Evolutionary conservation across 2,113 vertebrate genomes (phyloP).

Genomic region (Scortum barcoo): DNA sequence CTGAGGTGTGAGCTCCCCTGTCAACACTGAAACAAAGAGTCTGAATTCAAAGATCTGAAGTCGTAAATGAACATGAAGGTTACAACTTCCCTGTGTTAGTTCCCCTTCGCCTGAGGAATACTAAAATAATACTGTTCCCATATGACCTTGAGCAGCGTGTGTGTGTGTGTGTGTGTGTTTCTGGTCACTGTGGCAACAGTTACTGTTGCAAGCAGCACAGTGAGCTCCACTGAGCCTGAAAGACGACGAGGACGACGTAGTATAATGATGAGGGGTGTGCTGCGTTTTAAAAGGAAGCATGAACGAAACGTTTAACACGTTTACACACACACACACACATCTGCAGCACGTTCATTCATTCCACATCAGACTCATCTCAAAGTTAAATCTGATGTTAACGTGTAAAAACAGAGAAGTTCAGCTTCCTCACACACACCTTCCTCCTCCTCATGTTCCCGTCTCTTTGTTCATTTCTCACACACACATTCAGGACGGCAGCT

Average conservation of each 20-base stretch:
- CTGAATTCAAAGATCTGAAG: not conserved
- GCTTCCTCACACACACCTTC: slow-evolving; percentile 27
- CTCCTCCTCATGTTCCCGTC: slow-evolving; percentile 23
- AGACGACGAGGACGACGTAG: slow-evolving; percentile 24
- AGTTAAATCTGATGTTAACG: no score
- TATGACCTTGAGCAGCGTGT: slow-evolving; percentile 48
- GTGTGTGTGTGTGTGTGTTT: slow-evolving; percentile 39
- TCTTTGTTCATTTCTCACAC: not conserved
- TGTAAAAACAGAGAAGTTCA: slow-evolving; percentile 58
- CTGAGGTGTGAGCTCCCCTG: no score
- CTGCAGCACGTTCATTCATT: not conserved
- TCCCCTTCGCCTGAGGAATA: slow-evolving; percentile 20
- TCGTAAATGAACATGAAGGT: slow-evolving; percentile 8
- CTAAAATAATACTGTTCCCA: slow-evolving; percentile 26
- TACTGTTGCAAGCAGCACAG: slow-evolving; percentile 62
- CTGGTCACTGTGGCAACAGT: slow-evolving; percentile 71
- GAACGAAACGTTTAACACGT: not conserved
- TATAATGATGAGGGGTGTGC: not conserved
- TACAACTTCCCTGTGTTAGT: slow-evolving; percentile 1
- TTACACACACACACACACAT: not conserved
- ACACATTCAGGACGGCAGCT: no score
- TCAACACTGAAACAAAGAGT: no score
- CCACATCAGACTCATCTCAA: not conserved
- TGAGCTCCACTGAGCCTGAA: slow-evolving; percentile 42
- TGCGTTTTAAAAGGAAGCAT: not conserved